phyloP scores from a whole-genome alignment of 2,113 vertebrate species.

The Petromus typicus region DNA sequence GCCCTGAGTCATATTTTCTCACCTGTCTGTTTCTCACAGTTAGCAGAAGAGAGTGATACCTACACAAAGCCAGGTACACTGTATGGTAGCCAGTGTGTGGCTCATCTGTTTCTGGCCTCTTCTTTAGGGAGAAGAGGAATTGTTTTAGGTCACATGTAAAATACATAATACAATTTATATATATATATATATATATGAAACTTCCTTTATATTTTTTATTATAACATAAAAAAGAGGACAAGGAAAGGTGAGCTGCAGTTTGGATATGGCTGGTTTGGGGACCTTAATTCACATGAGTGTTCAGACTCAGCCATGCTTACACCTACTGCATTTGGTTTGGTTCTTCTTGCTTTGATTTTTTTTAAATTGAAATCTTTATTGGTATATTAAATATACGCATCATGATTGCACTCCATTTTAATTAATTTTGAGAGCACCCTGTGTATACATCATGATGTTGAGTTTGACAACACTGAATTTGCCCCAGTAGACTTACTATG shows the following conservation, averaged over 20 bases:
- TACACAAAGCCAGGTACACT: neutral
- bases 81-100: neutral
- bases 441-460: neutral
- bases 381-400: too few species aligned
- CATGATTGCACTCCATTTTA: too few species aligned
- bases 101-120: neutral
- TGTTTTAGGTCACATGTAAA: neutral
- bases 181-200: neutral
- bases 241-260: neutral
- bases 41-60: neutral
- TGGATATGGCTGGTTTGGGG: neutral
- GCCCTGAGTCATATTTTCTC: neutral
- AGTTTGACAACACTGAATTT: neutral
- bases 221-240: neutral
- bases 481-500: neutral
- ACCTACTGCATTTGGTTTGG: neutral
- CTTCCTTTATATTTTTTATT: neutral
- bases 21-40: neutral
- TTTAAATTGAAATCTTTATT: too few species aligned
- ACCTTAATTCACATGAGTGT: neutral
- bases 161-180: neutral
- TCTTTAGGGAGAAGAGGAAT: neutral
- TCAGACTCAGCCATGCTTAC: neutral
- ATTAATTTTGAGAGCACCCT: conserved; percentile 18
- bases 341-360: neutral